These are phyloP conservation scores for Muraenolepis orangiensis DNA, from an alignment of 2,797 vertebrate species.

Conservation along the genomic window DNA sequence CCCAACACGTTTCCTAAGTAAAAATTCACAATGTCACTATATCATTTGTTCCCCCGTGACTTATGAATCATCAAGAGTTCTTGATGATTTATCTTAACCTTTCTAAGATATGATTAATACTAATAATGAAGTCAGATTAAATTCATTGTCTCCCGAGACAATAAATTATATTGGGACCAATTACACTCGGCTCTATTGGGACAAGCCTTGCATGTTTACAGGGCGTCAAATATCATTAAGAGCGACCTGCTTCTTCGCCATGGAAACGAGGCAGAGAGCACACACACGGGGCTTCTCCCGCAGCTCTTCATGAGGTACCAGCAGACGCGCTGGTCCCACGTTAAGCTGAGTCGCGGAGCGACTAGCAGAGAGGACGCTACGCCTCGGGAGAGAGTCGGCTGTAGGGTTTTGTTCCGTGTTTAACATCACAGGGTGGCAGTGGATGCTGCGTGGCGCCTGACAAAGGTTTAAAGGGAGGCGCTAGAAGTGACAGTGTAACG, in stretches of 20 bases:
- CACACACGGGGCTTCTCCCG: too few species aligned
- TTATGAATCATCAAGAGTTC: slow-evolving; percentile 51
- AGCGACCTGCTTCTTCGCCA: slow-evolving; percentile 35
- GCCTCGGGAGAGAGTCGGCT: too few species aligned
- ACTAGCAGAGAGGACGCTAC: too few species aligned
- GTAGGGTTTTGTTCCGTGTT: too few species aligned
- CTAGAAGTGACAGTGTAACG: too few species aligned
- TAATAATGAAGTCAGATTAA: slow-evolving; percentile 64
- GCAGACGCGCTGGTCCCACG: too few species aligned
- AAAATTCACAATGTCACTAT: slow-evolving; percentile 45
- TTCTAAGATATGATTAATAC: slow-evolving; percentile 51
- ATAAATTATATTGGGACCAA: slow-evolving; percentile 62
- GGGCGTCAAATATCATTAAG: slow-evolving; percentile 52
- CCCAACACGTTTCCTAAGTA: too few species aligned
- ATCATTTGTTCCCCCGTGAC: slow-evolving; percentile 50
- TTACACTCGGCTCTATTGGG: slow-evolving; percentile 50
- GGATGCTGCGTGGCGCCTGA: too few species aligned
- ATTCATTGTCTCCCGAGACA: slow-evolving; percentile 60
- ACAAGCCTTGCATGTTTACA: slow-evolving; percentile 43
- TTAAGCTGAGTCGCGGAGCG: too few species aligned
- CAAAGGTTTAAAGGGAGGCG: too few species aligned
- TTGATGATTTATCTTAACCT: slow-evolving; percentile 47
- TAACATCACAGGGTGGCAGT: too few species aligned
- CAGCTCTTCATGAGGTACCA: too few species aligned
- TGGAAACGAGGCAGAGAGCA: slow-evolving; percentile 37